Evolutionary conservation across 92 coral and sea anemone species (phyloP).

Genomic region (Diadumene lineata): DNA sequence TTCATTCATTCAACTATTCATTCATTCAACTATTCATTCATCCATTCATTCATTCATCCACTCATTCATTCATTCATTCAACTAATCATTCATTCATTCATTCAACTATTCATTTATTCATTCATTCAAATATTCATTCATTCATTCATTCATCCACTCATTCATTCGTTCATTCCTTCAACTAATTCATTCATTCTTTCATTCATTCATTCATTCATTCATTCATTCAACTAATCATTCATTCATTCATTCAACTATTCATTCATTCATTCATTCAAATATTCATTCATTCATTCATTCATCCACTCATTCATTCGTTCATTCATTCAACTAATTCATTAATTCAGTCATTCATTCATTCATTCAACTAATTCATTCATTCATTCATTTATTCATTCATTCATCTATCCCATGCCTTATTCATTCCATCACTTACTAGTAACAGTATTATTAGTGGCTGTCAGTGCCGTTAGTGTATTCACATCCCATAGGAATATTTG

Average conservation of each 20-base stretch:
- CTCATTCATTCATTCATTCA: neutral
- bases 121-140: neutral
- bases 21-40: neutral
- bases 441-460: slow-evolving; percentile 96
- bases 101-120: neutral
- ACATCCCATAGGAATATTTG: slow-evolving; percentile 98
- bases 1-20: neutral
- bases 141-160: neutral
- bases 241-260: neutral
- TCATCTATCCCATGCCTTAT: neutral
- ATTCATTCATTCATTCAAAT: neutral
- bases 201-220: neutral
- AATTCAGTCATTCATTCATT: neutral
- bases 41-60: neutral
- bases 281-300: neutral
- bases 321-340: no score
- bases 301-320: neutral
- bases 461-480: slow-evolving; percentile 89
- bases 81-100: neutral
- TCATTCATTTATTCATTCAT: neutral
- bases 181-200: neutral
- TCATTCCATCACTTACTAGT: slow-evolving; percentile 64
- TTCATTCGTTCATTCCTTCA: neutral
- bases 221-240: neutral
- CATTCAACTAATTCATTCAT: neutral